A percentile compares a stretch with the other conserved stretches of the same genome.
phyloP scores from a whole-genome alignment of 2,797 vertebrate genomes.

The Gephyroberyx darwinii region DNA sequence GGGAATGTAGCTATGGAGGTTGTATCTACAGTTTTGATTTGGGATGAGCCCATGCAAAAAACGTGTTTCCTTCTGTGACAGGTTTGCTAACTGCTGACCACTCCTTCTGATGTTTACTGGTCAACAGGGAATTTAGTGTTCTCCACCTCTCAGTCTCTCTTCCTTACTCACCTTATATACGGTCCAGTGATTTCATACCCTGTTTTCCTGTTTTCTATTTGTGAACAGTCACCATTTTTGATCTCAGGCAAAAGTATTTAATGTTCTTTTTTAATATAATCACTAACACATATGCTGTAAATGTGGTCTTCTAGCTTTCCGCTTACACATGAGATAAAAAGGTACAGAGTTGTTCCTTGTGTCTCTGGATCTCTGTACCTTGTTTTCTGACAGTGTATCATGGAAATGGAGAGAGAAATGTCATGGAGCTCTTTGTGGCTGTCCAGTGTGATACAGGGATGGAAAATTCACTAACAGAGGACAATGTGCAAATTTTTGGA shows the following conservation, averaged over 20 bases:
- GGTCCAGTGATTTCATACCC: neutral
- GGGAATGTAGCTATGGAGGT: slow-evolving; percentile 64
- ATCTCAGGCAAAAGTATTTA: neutral
- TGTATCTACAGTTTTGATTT: slow-evolving; percentile 28
- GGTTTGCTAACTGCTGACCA: slow-evolving; percentile 15
- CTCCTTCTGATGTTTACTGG: slow-evolving; percentile 14
- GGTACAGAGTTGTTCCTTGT: too few species aligned
- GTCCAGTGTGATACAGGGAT: neutral
- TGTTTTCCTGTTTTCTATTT: slow-evolving; percentile 1
- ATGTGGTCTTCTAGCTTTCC: neutral
- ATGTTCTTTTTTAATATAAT: neutral
- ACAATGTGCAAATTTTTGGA: slow-evolving; percentile 15
- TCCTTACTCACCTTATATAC: neutral
- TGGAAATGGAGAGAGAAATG: neutral
- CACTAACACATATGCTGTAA: neutral
- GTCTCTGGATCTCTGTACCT: too few species aligned
- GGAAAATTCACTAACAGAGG: neutral
- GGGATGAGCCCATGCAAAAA: slow-evolving; percentile 39
- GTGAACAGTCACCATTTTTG: neutral
- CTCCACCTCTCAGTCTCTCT: neutral
- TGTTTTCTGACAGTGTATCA: too few species aligned
- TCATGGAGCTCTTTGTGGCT: neutral
- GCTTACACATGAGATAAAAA: neutral
- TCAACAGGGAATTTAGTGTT: slow-evolving; percentile 11
- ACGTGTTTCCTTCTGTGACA: slow-evolving; percentile 32